Evolutionary conservation across 2,888 invertebrate genomes (phyloP).

Genomic region (Sussaba pulchella): DNA sequence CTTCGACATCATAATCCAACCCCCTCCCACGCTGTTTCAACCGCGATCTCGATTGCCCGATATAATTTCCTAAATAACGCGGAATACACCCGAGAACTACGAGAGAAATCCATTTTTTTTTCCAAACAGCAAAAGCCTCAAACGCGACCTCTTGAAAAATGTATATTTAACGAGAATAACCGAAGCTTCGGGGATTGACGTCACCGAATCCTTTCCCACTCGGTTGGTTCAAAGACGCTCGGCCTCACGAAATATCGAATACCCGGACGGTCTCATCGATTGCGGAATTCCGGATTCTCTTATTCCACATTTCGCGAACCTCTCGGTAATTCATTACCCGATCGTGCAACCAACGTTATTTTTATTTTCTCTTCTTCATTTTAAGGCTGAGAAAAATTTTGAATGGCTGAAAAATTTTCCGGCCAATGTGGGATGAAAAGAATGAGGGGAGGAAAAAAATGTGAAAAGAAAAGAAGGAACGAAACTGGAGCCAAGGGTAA

Average conservation of each 20-base stretch:
- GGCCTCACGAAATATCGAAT: neutral
- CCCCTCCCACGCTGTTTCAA: neutral
- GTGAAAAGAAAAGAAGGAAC: slow-evolving; percentile 28
- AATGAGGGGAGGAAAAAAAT: slow-evolving; percentile 13
- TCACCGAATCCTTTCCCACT: neutral
- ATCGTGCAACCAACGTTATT: too few relatives aligned
- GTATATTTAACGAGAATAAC: neutral
- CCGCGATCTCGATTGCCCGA: slow-evolving; percentile 8
- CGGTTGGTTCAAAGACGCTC: neutral
- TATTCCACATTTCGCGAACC: too few relatives aligned
- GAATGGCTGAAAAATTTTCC: slow-evolving; percentile 44
- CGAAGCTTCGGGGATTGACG: too few relatives aligned
- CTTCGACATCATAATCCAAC: too few relatives aligned
- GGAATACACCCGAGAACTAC: neutral
- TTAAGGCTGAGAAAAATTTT: too few relatives aligned
- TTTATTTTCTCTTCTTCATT: too few relatives aligned
- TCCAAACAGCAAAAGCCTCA: neutral
- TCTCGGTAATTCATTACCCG: too few relatives aligned
- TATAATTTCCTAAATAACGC: slow-evolving; percentile 35
- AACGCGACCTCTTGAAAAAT: neutral
- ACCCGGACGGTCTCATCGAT: neutral
- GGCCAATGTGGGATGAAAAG: slow-evolving; percentile 50
- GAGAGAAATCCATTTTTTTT: slow-evolving; percentile 1
- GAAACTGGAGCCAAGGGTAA: slow-evolving; percentile 62
- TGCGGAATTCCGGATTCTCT: too few relatives aligned